Percentiles rank a stretch among this genome's conserved stretches.
These are phyloP conservation scores for Rallus limicola DNA, from an alignment of 2,113 vertebrate genomes.

Conservation along the genomic window DNA sequence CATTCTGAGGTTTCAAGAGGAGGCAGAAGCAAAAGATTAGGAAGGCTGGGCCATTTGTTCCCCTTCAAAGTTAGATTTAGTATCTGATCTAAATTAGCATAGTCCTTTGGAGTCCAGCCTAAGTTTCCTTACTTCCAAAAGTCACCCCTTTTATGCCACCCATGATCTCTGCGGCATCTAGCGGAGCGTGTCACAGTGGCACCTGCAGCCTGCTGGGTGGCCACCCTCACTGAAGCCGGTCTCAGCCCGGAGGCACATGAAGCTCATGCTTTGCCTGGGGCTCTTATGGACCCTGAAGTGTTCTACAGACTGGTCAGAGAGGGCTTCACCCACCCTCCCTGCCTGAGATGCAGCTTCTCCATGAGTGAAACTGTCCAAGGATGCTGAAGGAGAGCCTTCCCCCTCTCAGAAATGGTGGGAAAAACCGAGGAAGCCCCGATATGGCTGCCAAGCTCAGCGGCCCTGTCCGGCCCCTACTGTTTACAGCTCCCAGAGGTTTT, in stretches of 20 bases:
- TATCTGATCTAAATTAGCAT: not conserved
- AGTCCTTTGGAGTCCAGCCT: not conserved
- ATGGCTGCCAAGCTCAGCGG: not conserved
- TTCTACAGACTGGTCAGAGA: not conserved
- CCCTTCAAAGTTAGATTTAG: not conserved
- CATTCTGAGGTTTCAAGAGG: not conserved
- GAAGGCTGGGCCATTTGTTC: not conserved
- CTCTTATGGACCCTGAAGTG: accelerated
- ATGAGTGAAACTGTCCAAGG: accelerated
- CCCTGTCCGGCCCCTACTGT: accelerated
- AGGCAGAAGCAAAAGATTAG: not conserved
- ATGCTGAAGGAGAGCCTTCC: not conserved
- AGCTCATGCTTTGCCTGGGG: accelerated
- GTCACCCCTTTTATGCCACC: accelerated
- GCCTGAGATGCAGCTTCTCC: accelerated
- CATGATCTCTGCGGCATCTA: accelerated
- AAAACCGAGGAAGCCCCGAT: not conserved
- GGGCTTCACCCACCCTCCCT: not conserved
- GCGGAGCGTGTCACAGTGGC: accelerated
- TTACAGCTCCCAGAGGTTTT: not conserved
- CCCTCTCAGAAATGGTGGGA: not conserved
- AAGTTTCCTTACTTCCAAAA: not conserved
- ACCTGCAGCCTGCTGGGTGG: accelerated
- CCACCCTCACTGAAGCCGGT: not conserved
- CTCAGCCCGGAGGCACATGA: accelerated